Base-by-base conservation (phyloP, 2,113 vertebrate species). In the Caranx ignobilis region DNA sequence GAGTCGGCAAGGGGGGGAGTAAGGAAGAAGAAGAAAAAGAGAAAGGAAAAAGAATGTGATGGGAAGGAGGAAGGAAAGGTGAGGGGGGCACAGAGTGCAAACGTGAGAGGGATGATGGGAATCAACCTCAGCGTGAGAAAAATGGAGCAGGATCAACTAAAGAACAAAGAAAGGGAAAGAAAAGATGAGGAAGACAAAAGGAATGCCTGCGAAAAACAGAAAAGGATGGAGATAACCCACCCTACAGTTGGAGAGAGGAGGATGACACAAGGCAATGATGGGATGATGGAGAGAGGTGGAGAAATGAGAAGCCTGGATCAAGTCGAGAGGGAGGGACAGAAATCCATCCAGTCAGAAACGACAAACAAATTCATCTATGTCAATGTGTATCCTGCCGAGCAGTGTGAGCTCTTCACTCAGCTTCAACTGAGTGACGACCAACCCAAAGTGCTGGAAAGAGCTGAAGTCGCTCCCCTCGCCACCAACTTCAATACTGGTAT, bases 221-320 rank as follows among this genome's bases (percentile, higher is more conserved):
- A 41, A 57, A 86, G 75, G 57, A 19, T n/a, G n/a, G 65, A 85
- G 43, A 1, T 8, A 54, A 12, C 2, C 37, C 21, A 55, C 32
- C 12, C 1, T 6, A 41, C 5, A 15, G 43, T 45, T 16, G 39
- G 10, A 75, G 78, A 61, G 75, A 89, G 50, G 63, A 50, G 26
- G 2, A n/a, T 69, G 35, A 62, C 57, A 11, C 60, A 61, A 39
- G 39, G 16, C 18, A 21, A 71, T 21, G 72, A 59, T 52, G 71
- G n/a, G 13, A 16, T 0, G 8, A 9, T 5, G 18, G 77, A 57
- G 41, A 6, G 39, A 41, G 47, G 13, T 41, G 39, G 39, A 41
- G 39, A 8, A 31, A 35, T 2, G 19, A 57, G 59, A 71, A 45
- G 3, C 26, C 15, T 6, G 0, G 41, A 75, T 10, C 6, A 47